Base-by-base conservation (phyloP, 2,888 invertebrate species). In the Thalpophila matura region DNA sequence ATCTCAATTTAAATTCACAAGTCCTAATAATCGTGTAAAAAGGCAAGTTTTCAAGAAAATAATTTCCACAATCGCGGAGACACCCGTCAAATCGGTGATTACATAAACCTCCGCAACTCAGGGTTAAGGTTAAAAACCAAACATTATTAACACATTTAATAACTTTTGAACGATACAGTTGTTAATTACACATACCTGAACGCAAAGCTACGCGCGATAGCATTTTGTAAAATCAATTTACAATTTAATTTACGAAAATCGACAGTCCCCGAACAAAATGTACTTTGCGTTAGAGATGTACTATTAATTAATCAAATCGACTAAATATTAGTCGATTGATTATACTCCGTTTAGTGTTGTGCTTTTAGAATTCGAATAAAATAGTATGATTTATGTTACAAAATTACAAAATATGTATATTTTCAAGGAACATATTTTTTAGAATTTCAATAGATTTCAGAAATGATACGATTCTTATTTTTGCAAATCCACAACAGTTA, bases 141-240 rank as follows among this genome's bases (percentile, higher is more conserved):
- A 69, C 67, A 31, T 68, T 59, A 43, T 45, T 43, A 54, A 55
- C 27, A 46, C 45, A 22, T 59, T 42, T 43, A 16, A 33, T 14
- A 40, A 57, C 18, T 20, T 51, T 38, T 22, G 49, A n/a, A 24
- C 6, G 7, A 46, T 61, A 67, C 50, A 55, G 58, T 31, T n/a
- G 35, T 67, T 53, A 74, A 74, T 66, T 65, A 59, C 47, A 88
- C 92, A 90, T 96, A 97, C 97, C 96, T 95, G 96, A 95, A 89
- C 96, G 95, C 91, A 96, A 94, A 91, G 96, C 96, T 89, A 96
- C 95, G 86, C 96, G 96, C 81, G 97, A 97, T 88, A 97, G 92
- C 97, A 97, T 97, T 95, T 95, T 96, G 80, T 76, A 71, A 78
- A 75, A 78, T 79, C 80, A 88, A 86, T 86, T 85, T 86, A 65